phyloP scores from a whole-genome alignment of 2,113 vertebrate genomes.

The Nipponia nippon region DNA sequence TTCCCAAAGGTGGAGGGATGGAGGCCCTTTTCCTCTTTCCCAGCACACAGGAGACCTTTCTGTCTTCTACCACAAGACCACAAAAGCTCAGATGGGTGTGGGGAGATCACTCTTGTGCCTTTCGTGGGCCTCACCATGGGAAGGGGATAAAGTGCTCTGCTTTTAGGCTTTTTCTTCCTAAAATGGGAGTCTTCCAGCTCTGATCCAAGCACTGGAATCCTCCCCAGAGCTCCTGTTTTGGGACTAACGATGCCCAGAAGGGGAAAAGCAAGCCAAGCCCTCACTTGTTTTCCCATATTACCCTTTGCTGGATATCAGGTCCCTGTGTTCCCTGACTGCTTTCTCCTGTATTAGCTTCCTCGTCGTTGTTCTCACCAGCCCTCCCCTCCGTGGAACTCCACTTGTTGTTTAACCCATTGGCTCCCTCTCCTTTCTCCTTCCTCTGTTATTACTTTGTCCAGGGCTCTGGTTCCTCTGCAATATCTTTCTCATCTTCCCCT shows the following conservation, averaged over 20 bases:
- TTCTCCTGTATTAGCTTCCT: background rate
- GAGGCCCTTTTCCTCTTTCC: background rate
- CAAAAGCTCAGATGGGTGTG: background rate
- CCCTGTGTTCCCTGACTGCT: background rate
- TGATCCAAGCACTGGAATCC: constrained; percentile 2
- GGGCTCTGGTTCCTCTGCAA: background rate
- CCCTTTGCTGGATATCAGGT: background rate
- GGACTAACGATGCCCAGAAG: constrained; percentile 1
- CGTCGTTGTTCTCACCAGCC: background rate
- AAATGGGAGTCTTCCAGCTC: constrained; percentile 46
- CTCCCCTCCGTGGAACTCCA: background rate
- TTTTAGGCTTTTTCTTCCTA: constrained; percentile 51
- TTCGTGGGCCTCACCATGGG: background rate
- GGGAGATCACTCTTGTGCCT: background rate
- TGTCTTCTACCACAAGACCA: background rate
- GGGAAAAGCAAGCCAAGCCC: background rate
- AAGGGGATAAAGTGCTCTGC: background rate
- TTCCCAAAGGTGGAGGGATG: background rate
- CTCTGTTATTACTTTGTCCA: background rate
- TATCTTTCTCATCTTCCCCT: background rate
- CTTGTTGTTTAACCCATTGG: background rate
- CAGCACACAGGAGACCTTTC: background rate
- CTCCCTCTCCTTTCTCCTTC: background rate
- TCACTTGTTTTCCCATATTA: background rate
- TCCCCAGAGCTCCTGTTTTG: constrained; percentile 31